Base-by-base conservation (phyloP, 2,888 invertebrate genomes). In the Orthonevra nobilis region DNA sequence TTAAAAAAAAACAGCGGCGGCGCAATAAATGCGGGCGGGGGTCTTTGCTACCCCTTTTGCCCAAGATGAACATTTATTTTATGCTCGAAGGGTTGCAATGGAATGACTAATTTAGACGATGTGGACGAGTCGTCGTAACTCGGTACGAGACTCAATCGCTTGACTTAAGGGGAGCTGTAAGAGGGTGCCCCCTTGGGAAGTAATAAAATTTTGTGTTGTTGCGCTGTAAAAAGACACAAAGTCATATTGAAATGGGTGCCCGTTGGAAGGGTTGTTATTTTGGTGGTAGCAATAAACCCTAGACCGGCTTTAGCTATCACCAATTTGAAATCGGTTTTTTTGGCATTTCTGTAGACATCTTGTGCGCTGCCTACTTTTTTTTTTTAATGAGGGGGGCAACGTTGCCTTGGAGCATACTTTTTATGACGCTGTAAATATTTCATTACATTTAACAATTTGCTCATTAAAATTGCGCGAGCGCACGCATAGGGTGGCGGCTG, bases 91-190 rank as follows among this genome's bases (percentile, higher is more conserved):
- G 70, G 70, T 66, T 77, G 30, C 44, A 56, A 69, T 44, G 50
- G 44, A 70, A 77, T 77, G 77, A 77, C 77, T 77, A 77, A 77
- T 72, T 77, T 66, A 40, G 17, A 20, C 58, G 64, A 54, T 48
- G n/a, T n/a, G n/a, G n/a, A n/a, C 58, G 52, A 66, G 72, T 64
- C 28, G 52, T 77, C 52, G 75, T 75, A 63, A 69, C 54, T 64
- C 64, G 60, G 64, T 60, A 77, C 56, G 32, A n/a, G n/a, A n/a
- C n/a, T n/a, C n/a, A n/a, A n/a, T n/a, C n/a, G n/a, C n/a, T n/a
- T n/a, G n/a, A n/a, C n/a, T n/a, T n/a, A n/a, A n/a, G n/a, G n/a
- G n/a, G n/a, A n/a, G n/a, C n/a, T n/a, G n/a, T n/a, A n/a, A n/a
- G n/a, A n/a, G n/a, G n/a, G n/a, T n/a, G n/a, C n/a, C n/a, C 14